phyloP scores from a whole-genome alignment of 2,113 vertebrate genomes.

The Cololabis saira region DNA sequence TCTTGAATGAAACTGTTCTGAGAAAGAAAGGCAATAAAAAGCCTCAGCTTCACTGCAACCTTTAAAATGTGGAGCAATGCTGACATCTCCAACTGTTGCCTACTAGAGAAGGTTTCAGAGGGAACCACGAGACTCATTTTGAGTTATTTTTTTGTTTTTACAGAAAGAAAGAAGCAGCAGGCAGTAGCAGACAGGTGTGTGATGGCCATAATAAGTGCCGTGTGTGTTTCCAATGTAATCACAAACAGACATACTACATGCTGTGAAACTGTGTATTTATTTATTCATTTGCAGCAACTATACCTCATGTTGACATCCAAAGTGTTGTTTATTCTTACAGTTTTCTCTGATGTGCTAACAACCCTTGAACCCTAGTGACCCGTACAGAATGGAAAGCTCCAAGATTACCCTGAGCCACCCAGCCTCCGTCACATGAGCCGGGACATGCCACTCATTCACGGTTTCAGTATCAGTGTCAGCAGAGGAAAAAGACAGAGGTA shows the following conservation, averaged over 20 bases:
- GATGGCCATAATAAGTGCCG: slow-evolving; percentile 31
- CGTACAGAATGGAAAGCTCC: slow-evolving; percentile 55
- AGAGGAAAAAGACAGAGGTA: slow-evolving; percentile 31
- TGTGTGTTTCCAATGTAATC: neutral
- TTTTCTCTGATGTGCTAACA: slow-evolving; percentile 15
- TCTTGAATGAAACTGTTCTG: neutral
- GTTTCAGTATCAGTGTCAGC: slow-evolving; percentile 70
- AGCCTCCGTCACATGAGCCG: slow-evolving; percentile 69
- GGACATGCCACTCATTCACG: slow-evolving; percentile 61
- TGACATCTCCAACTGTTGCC: too few species aligned
- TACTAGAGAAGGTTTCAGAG: too few species aligned
- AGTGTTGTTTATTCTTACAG: slow-evolving; percentile 2
- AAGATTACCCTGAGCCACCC: slow-evolving; percentile 59
- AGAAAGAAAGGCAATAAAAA: slow-evolving; percentile 7
- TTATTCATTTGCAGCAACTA: neutral
- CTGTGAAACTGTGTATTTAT: neutral
- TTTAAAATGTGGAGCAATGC: too few species aligned
- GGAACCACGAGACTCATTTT: too few species aligned
- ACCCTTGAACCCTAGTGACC: slow-evolving; percentile 47
- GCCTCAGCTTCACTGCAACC: too few species aligned
- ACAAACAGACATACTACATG: neutral
- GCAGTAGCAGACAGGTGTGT: slow-evolving; percentile 18
- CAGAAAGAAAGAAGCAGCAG: neutral
- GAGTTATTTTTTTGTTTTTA: too few species aligned
- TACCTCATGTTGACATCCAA: neutral